Evolutionary conservation across 2,113 vertebrate species (phyloP).

Genomic region (Alexandromys fortis): DNA sequence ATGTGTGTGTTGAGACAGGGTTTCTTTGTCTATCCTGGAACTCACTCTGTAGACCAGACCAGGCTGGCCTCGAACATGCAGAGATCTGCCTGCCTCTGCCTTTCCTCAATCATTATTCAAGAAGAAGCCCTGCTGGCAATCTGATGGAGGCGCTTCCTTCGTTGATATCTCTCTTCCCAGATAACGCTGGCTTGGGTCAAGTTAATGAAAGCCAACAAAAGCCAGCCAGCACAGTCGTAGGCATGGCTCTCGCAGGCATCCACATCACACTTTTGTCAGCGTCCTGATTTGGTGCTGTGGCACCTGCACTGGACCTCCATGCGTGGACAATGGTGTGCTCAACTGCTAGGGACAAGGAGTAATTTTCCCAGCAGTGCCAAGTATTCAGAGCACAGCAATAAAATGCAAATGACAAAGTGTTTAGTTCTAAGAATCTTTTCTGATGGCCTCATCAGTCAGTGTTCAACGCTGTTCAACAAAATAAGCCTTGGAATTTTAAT

Average conservation of each 20-base stretch:
- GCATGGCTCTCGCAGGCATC: background rate
- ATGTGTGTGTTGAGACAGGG: background rate
- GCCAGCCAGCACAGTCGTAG: background rate
- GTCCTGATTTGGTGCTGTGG: background rate
- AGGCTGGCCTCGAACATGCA: background rate
- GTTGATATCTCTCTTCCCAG: background rate
- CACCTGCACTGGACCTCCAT: background rate
- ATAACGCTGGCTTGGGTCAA: background rate
- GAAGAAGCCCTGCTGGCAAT: background rate
- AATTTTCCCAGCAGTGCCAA: background rate
- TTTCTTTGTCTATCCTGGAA: background rate
- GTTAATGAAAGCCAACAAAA: background rate
- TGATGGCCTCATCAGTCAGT: background rate
- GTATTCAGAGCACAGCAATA: background rate
- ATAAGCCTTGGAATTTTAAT: slow-evolving; percentile 15
- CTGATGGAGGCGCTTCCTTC: too few species aligned
- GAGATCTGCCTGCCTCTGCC: background rate
- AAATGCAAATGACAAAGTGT: background rate
- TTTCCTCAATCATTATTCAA: background rate
- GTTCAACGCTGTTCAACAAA: background rate
- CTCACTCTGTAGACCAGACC: background rate
- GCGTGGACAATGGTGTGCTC: background rate
- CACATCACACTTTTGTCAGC: background rate
- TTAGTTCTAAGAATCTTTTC: background rate
- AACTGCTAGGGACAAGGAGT: background rate